A percentile compares a stretch with the other conserved stretches of the same genome.
phyloP scores from a whole-genome alignment of 1,140 invertebrate species.

The Samia ricini region DNA sequence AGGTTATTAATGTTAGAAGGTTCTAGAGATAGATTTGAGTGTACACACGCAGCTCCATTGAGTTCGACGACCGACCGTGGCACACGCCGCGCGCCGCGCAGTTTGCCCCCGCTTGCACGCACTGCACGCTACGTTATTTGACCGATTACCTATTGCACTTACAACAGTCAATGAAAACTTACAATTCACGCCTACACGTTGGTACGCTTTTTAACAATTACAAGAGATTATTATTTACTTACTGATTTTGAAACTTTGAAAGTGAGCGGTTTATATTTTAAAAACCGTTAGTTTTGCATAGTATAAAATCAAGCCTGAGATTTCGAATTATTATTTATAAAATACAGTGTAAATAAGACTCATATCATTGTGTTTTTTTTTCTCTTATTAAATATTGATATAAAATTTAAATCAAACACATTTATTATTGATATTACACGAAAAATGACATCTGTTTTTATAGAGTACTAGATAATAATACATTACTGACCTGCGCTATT shows the following conservation, averaged over 20 bases:
- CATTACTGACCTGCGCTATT: too few relatives aligned
- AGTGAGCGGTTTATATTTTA: not conserved
- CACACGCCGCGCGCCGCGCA: slow-evolving; percentile 25
- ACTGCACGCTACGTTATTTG: slow-evolving; percentile 29
- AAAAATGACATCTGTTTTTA: too few relatives aligned
- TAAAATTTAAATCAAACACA: too few relatives aligned
- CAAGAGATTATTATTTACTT: not conserved
- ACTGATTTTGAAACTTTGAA: not conserved
- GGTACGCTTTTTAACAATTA: not conserved
- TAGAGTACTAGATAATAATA: too few relatives aligned
- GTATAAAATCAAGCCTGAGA: too few relatives aligned
- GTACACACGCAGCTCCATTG: slow-evolving; percentile 2
- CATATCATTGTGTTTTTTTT: too few relatives aligned
- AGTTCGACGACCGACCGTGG: slow-evolving; percentile 57
- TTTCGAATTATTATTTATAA: too few relatives aligned
- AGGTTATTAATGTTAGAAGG: slow-evolving; percentile 1
- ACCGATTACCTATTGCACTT: slow-evolving; percentile 33
- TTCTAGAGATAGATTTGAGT: slow-evolving; percentile 9
- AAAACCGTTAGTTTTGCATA: too few relatives aligned
- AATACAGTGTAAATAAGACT: too few relatives aligned
- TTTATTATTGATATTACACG: too few relatives aligned
- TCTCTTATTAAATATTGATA: too few relatives aligned
- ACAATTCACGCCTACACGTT: slow-evolving; percentile 27
- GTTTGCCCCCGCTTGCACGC: slow-evolving; percentile 24
- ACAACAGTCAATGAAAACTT: slow-evolving; percentile 33